A percentile compares a stretch with the other conserved stretches of the same genome.
Conservation (phyloP, 1,140 invertebrate genomes). For the Cotesia glomerata region DNA sequence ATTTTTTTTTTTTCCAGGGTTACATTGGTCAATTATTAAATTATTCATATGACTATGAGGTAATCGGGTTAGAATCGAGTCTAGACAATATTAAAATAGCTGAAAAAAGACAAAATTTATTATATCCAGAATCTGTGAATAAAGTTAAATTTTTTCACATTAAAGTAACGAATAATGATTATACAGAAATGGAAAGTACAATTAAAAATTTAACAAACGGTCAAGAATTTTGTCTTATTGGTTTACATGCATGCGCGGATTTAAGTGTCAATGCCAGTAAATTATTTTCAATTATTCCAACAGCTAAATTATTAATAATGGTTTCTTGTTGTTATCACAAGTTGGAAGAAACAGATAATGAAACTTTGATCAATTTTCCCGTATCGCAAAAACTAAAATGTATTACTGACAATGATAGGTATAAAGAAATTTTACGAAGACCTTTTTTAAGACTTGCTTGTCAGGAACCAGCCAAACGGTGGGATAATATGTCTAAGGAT, state of each 20-base stretch:
- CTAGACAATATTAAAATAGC: slow-evolving; percentile 70
- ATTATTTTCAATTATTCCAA: slow-evolving; percentile 71
- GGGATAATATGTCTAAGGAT: slow-evolving; percentile 53
- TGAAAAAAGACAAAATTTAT: slow-evolving; percentile 66
- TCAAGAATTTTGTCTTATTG: slow-evolving; percentile 65
- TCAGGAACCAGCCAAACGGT: slow-evolving; percentile 62
- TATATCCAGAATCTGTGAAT: slow-evolving; percentile 61
- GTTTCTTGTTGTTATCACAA: slow-evolving; percentile 91
- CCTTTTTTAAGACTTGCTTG: slow-evolving; percentile 74
- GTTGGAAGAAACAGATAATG: slow-evolving; percentile 52
- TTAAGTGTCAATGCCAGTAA: slow-evolving; percentile 75
- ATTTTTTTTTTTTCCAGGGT: slow-evolving; percentile 63
- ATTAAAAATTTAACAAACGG: slow-evolving; percentile 42
- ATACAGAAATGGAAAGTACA: neutral
- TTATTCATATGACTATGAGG: slow-evolving; percentile 68
- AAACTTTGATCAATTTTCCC: slow-evolving; percentile 70
- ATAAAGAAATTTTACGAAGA: slow-evolving; percentile 61
- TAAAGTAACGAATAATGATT: slow-evolving; percentile 63
- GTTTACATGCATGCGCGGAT: slow-evolving; percentile 86
- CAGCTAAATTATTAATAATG: slow-evolving; percentile 69
- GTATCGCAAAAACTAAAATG: slow-evolving; percentile 62
- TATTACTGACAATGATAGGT: slow-evolving; percentile 43
- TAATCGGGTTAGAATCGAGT: slow-evolving; percentile 78
- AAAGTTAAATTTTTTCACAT: slow-evolving; percentile 68
- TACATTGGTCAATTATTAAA: slow-evolving; percentile 77